Percentiles rank a stretch among this genome's conserved stretches.
Evolutionary conservation across 1,140 invertebrate species (phyloP).

Genomic region (Cataglyphis hispanica): DNA sequence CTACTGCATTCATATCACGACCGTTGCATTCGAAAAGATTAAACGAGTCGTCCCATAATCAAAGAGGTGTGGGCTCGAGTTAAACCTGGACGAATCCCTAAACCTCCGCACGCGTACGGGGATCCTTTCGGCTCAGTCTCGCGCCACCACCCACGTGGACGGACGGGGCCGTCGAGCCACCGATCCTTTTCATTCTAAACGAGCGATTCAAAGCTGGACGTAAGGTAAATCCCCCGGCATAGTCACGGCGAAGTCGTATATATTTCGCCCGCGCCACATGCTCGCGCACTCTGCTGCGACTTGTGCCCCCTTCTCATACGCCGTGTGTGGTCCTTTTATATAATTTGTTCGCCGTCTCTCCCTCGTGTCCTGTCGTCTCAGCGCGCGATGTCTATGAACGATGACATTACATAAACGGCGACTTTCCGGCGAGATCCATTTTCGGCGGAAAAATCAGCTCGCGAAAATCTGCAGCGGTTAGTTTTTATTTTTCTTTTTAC

Average conservation of each 20-base stretch:
- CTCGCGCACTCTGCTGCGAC: slow-evolving; percentile 66
- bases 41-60: slow-evolving; percentile 45
- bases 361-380: slow-evolving; percentile 31
- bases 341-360: slow-evolving; percentile 77
- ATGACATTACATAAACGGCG: slow-evolving; percentile 55
- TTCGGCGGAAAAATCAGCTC: background rate
- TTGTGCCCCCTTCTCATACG: slow-evolving; percentile 67
- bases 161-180: slow-evolving; percentile 76
- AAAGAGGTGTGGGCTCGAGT: slow-evolving; percentile 19
- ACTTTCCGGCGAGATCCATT: slow-evolving; percentile 24
- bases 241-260: slow-evolving; percentile 81
- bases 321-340: slow-evolving; percentile 83
- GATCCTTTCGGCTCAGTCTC: slow-evolving; percentile 80
- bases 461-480: background rate
- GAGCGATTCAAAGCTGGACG: slow-evolving; percentile 81
- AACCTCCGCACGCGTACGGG: slow-evolving; percentile 72
- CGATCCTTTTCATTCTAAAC: slow-evolving; percentile 84
- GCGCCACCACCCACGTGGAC: slow-evolving; percentile 80
- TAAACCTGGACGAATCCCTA: slow-evolving; percentile 73
- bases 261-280: slow-evolving; percentile 79
- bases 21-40: background rate
- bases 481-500: no score
- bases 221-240: slow-evolving; percentile 81
- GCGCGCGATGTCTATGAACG: slow-evolving; percentile 34
- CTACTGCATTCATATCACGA: background rate